Percentiles rank a stretch among this genome's conserved stretches.
phyloP scores from a whole-genome alignment of 2,797 vertebrate genomes.

The Lutjanus campechanus region DNA sequence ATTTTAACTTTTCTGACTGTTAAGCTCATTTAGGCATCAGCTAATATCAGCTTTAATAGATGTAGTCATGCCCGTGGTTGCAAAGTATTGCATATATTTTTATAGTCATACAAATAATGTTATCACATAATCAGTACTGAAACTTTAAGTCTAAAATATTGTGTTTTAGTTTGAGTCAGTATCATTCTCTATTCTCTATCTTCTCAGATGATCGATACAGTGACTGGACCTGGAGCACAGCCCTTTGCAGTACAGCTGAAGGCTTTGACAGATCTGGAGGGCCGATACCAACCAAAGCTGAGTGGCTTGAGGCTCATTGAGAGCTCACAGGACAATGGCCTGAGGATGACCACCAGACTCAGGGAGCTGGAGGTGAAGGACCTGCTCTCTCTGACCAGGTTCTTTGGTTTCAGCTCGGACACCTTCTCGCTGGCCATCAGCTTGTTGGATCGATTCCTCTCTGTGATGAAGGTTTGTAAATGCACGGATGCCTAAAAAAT shows the following conservation, averaged over 20 bases:
- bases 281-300: slow-evolving; percentile 91
- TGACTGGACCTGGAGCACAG: slow-evolving; percentile 77
- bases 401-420: slow-evolving; percentile 94
- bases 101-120: background rate
- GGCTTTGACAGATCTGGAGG: slow-evolving; percentile 89
- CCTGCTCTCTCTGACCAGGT: slow-evolving; percentile 94
- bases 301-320: slow-evolving; percentile 92
- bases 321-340: slow-evolving; percentile 91
- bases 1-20: background rate
- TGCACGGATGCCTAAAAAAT: background rate
- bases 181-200: background rate
- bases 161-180: background rate
- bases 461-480: slow-evolving; percentile 93
- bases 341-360: slow-evolving; percentile 92
- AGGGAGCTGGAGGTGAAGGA: slow-evolving; percentile 96
- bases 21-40: background rate
- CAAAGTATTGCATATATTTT: background rate
- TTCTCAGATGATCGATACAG: slow-evolving; percentile 92
- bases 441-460: slow-evolving; percentile 94
- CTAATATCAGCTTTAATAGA: background rate
- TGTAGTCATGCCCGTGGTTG: background rate
- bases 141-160: background rate
- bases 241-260: slow-evolving; percentile 89
- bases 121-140: background rate
- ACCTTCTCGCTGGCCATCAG: slow-evolving; percentile 94